A percentile compares a stretch with the other conserved stretches of the same genome.
phyloP scores from a whole-genome alignment of 2,113 vertebrate species.

The Casuarius casuarius region DNA sequence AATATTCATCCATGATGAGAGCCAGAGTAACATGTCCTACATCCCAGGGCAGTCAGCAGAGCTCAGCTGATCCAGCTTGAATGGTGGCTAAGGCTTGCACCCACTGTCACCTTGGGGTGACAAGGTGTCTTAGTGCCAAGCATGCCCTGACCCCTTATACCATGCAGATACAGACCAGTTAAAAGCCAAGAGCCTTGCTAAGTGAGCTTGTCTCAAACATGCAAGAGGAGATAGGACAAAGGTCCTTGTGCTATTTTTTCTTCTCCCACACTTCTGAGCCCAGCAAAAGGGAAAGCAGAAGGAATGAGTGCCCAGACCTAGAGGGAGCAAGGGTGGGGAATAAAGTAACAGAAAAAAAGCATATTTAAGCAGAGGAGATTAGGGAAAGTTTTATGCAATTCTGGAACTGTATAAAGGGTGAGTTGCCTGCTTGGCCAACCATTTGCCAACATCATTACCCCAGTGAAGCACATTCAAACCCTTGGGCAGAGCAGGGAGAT shows the following conservation, averaged over 20 bases:
- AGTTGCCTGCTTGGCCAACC: neutral
- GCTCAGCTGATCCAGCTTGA: neutral
- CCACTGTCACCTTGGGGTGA: neutral
- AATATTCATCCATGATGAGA: neutral
- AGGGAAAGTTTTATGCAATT: neutral
- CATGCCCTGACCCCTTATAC: neutral
- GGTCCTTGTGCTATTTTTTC: neutral
- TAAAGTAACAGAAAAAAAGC: neutral
- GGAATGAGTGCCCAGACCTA: neutral
- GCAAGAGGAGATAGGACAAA: neutral
- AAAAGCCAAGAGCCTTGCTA: neutral
- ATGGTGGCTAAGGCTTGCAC: neutral
- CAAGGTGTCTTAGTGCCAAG: neutral
- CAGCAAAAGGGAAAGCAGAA: neutral
- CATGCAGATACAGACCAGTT: neutral
- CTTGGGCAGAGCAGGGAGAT: too few relatives aligned
- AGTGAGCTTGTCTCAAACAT: fast-evolving
- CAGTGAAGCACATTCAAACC: too few relatives aligned
- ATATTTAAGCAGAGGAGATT: neutral
- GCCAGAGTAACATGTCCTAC: neutral
- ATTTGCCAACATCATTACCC: neutral
- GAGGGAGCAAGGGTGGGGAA: neutral
- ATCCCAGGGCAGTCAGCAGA: neutral
- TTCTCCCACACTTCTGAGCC: neutral
- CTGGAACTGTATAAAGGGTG: neutral